These are phyloP conservation scores for Potamilus streckersoni DNA, from an alignment of 1,140 invertebrate species.

Conservation along the genomic window DNA sequence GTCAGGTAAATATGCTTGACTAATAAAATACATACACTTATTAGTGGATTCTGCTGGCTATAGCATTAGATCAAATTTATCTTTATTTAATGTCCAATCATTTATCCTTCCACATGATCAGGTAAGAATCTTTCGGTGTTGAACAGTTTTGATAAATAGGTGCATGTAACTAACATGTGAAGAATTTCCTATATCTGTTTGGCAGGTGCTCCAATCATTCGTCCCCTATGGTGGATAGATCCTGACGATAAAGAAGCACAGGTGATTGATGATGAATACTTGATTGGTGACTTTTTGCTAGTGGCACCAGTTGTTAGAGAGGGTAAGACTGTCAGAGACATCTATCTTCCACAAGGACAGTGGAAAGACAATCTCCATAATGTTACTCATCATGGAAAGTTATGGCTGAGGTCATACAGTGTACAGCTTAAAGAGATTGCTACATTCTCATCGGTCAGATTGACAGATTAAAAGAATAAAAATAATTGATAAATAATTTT, in stretches of 20 bases:
- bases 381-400: slow-evolving; percentile 71
- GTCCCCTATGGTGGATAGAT: slow-evolving; percentile 92
- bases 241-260: slow-evolving; percentile 83
- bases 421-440: slow-evolving; percentile 16
- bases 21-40: too few species aligned
- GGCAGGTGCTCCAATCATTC: slow-evolving; percentile 71
- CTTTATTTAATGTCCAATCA: too few species aligned
- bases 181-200: slow-evolving; percentile 80
- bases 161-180: slow-evolving; percentile 61
- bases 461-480: too few species aligned
- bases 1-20: too few species aligned
- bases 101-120: too few species aligned
- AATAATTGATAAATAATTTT: too few species aligned
- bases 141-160: slow-evolving; percentile 47
- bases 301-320: slow-evolving; percentile 83
- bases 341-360: slow-evolving; percentile 75
- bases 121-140: too few species aligned
- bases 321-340: slow-evolving; percentile 75
- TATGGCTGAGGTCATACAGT: slow-evolving; percentile 75
- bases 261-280: slow-evolving; percentile 83
- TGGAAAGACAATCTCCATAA: slow-evolving; percentile 42
- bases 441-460: slow-evolving; percentile 9
- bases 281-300: slow-evolving; percentile 83
- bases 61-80: too few species aligned
- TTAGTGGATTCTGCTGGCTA: too few species aligned